phyloP scores from a whole-genome alignment of 2,113 vertebrate species.

The Daphoenositta chrysoptera region DNA sequence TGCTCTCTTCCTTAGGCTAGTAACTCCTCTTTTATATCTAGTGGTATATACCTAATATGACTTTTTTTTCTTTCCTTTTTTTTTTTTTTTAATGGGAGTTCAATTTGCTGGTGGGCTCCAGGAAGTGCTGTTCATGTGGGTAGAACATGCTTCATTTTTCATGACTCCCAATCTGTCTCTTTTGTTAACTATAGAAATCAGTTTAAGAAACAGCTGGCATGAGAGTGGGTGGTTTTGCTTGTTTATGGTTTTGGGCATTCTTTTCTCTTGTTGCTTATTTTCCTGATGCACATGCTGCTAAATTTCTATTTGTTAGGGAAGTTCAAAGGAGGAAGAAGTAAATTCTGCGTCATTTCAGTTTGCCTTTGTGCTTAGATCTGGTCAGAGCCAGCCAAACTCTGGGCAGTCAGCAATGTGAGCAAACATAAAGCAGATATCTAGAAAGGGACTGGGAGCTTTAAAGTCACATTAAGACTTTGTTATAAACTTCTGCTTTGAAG shows the following conservation, averaged over 20 bases:
- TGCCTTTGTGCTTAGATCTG: conserved; percentile 49
- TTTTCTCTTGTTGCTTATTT: conserved; percentile 21
- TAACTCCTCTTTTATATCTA: not conserved
- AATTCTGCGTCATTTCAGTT: conserved; percentile 43
- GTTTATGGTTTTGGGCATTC: not conserved
- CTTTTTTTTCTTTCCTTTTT: rapidly evolving
- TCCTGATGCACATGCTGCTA: conserved; percentile 18
- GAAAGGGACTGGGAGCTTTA: conserved; percentile 15
- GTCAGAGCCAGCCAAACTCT: conserved; percentile 41
- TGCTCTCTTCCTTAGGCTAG: not conserved
- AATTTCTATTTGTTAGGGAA: conserved; percentile 46
- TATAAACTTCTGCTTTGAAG: conserved; percentile 25
- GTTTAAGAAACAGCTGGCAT: not conserved
- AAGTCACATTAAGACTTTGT: not conserved
- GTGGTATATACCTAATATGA: not conserved
- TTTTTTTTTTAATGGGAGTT: not conserved
- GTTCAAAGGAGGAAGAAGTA: conserved; percentile 43
- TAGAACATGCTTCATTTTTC: not conserved
- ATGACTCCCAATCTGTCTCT: not conserved
- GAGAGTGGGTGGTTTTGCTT: conserved; percentile 9
- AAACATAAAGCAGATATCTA: conserved; percentile 56
- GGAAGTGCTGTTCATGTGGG: not conserved
- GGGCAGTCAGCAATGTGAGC: conserved; percentile 21
- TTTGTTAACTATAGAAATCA: not conserved
- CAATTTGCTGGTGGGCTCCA: not conserved